Evolutionary conservation across 2,888 invertebrate genomes (phyloP), one percentile per base, ranked within the genome.

Genomic region (Diplolepis rosae): DNA sequence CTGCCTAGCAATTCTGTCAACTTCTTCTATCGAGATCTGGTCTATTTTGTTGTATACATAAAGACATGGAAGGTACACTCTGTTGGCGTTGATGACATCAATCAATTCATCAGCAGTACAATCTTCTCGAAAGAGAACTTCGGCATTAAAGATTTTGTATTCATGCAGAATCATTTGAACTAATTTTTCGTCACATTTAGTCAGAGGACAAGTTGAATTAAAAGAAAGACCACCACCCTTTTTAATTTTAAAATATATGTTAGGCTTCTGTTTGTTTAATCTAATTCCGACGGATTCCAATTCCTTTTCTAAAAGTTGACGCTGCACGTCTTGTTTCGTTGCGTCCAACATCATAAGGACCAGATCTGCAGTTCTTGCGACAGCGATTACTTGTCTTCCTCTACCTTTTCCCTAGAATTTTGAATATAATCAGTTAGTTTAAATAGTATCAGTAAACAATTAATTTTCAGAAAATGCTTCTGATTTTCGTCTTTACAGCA

Each of bases 31-130:
- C 66, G 98, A 97, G 84, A 99, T 97, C 91, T 99, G 98, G 93
- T 99, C 99, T 83, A 99, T 98, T 92, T 99, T 99, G 90, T 99
- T 99, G 91, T 99, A 99, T 69, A 99, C 98, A 90, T 99, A 99
- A 69, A 99, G 90, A 89, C 99, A 99, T 68, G 98, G 98, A 87
- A 99, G 91, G 67, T 78, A 78, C 70, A 88, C 87, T 77, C 98
- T 92, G 90, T 98, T 98, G 9, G 96, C 98, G 66, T 96, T 94
- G 80, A 99, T 97, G 67, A 99, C 98, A 90, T 99, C 99, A 79
- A 99, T 99, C 84, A 99, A 92, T 86, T 99, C 99, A 89, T 99
- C 99, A 0, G 97, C 94, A 1, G 94, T 94, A 86, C 95, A 96
- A 89, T 99, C 99, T 88, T 99, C 99, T 51, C 99, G 92, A 89